phyloP scores from a whole-genome alignment of 2,113 vertebrate species.

The Oceanodroma tethys region DNA sequence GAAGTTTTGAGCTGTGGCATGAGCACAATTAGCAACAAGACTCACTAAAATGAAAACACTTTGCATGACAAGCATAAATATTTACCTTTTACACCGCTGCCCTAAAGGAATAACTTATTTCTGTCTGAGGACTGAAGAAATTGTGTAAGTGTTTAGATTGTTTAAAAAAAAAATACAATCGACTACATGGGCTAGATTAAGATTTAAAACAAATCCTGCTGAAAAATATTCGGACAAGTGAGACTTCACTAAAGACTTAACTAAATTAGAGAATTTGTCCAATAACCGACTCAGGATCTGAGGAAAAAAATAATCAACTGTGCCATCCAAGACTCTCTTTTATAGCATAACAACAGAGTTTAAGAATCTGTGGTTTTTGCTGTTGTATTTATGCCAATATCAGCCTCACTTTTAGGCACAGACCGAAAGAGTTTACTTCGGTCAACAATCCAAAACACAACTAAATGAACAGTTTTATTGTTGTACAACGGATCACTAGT shows the following conservation, averaged over 20 bases:
- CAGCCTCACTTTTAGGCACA: background rate
- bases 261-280: background rate
- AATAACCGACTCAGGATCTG: background rate
- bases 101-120: background rate
- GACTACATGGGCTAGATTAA: accelerated
- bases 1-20: background rate
- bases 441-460: background rate
- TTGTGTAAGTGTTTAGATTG: accelerated
- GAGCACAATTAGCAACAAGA: background rate
- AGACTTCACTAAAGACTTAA: background rate
- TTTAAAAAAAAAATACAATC: too few relatives aligned
- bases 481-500: too few relatives aligned
- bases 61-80: background rate
- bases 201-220: background rate
- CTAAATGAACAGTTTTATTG: background rate
- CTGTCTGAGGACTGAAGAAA: background rate
- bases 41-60: background rate
- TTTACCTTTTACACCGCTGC: background rate
- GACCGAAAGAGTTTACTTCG: background rate
- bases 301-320: background rate
- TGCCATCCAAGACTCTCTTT: background rate
- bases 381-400: background rate
- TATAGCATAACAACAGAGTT: accelerated
- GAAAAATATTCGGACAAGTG: accelerated
- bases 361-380: background rate